These are phyloP conservation scores for Coleophora deauratella DNA, from an alignment of 2,888 invertebrate genomes.

Conservation along the genomic window DNA sequence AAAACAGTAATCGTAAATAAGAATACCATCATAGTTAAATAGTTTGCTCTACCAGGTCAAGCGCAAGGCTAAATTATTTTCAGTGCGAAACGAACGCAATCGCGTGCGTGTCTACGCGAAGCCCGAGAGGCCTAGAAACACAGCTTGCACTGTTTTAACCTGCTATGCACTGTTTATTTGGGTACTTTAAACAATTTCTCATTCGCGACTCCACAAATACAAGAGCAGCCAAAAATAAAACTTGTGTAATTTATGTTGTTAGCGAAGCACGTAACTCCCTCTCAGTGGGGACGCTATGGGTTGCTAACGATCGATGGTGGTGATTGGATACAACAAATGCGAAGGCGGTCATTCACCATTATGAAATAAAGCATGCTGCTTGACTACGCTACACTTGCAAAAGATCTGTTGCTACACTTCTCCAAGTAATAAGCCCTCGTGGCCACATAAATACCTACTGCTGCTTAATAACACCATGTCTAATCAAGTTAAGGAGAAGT, in stretches of 20 bases:
- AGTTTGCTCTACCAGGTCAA: conserved; percentile 29
- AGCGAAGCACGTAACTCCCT: conserved; percentile 3
- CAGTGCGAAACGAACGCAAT: conserved; percentile 22
- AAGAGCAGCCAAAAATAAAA: conserved; percentile 11
- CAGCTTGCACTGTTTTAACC: too few species aligned
- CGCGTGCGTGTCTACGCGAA: conserved; percentile 16
- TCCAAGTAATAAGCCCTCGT: too few species aligned
- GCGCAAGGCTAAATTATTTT: conserved; percentile 40
- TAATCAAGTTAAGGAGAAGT: too few species aligned
- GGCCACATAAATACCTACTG: too few species aligned
- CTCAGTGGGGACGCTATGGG: too few species aligned
- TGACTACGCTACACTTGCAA: too few species aligned
- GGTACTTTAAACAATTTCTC: conserved; percentile 14
- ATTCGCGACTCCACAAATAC: conserved; percentile 13
- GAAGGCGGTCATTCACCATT: too few species aligned
- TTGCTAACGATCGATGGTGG: too few species aligned
- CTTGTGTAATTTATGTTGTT: too few species aligned
- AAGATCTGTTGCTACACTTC: too few species aligned
- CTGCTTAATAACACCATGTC: too few species aligned
- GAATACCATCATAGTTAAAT: conserved; percentile 6
- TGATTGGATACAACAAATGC: background rate
- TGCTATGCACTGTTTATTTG: background rate
- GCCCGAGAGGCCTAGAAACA: background rate
- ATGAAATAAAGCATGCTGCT: too few species aligned
- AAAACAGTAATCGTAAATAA: conserved; percentile 3